phyloP scores from a whole-genome alignment of 2,797 vertebrate genomes.

The Coccyzus lansbergi region DNA sequence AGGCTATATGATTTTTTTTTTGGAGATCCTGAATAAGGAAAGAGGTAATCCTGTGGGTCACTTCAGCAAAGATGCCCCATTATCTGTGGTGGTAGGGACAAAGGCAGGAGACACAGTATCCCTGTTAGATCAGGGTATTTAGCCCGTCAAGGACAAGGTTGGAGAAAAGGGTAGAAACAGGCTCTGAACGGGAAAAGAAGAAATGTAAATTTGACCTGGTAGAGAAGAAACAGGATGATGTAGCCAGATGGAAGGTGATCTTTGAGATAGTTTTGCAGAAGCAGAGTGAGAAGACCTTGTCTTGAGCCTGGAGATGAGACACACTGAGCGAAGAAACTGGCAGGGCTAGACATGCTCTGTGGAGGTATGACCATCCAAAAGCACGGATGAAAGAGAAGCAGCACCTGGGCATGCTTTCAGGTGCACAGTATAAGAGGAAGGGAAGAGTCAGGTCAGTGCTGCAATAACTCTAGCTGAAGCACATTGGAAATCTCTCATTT shows the following conservation, averaged over 20 bases:
- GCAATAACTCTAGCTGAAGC: background rate
- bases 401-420: background rate
- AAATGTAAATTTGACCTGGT: background rate
- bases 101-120: background rate
- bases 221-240: background rate
- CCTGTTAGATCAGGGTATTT: background rate
- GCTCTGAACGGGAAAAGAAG: background rate
- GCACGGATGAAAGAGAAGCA: background rate
- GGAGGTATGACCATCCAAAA: background rate
- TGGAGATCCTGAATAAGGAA: background rate
- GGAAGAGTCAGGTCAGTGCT: background rate
- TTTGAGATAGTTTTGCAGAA: background rate
- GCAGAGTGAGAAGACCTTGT: background rate
- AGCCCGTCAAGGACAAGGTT: accelerated
- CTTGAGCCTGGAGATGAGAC: background rate
- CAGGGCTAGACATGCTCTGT: background rate
- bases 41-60: background rate
- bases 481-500: background rate
- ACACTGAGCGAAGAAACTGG: background rate
- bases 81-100: background rate
- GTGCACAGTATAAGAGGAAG: background rate
- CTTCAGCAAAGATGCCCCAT: background rate
- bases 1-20: background rate
- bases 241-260: background rate
- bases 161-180: background rate